These are phyloP conservation scores for Forficula auricularia DNA, from an alignment of 1,140 invertebrate genomes.

Conservation along the genomic window DNA sequence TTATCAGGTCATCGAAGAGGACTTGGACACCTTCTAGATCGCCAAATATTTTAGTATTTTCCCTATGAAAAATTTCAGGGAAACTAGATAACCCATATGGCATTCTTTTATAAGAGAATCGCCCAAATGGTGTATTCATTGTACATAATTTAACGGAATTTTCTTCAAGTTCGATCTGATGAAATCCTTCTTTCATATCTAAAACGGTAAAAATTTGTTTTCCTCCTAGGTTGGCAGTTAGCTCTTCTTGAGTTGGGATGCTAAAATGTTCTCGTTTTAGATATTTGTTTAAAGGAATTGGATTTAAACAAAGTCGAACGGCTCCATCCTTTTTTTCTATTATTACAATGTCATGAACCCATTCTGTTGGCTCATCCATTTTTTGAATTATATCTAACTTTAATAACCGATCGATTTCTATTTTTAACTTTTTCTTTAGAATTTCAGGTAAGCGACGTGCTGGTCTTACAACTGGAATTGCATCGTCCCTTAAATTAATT, in stretches of 20 bases:
- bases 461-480: slow-evolving; percentile 17
- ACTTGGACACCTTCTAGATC: slow-evolving; percentile 19
- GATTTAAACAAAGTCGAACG: slow-evolving; percentile 5
- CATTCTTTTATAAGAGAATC: slow-evolving; percentile 2
- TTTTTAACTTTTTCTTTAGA: slow-evolving; percentile 18
- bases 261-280: slow-evolving; percentile 7
- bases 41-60: slow-evolving; percentile 5
- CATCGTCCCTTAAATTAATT: slow-evolving; percentile 12
- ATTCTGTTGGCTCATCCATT: slow-evolving; percentile 3
- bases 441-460: slow-evolving; percentile 21
- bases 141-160: slow-evolving; percentile 13
- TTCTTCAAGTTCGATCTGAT: slow-evolving; percentile 23
- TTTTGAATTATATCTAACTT: slow-evolving; percentile 10
- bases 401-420: slow-evolving; percentile 17
- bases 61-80: slow-evolving; percentile 8
- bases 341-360: slow-evolving; percentile 5
- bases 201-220: slow-evolving; percentile 26
- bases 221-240: slow-evolving; percentile 20
- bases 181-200: slow-evolving; percentile 29
- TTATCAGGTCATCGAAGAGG: slow-evolving; percentile 23
- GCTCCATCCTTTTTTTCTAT: slow-evolving; percentile 5
- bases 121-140: background rate
- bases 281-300: slow-evolving; percentile 3
- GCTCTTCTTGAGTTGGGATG: slow-evolving; percentile 3
- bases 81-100: slow-evolving; percentile 6